Base-by-base conservation (phyloP, 2,888 invertebrate genomes). In the Oligia latruncula region DNA sequence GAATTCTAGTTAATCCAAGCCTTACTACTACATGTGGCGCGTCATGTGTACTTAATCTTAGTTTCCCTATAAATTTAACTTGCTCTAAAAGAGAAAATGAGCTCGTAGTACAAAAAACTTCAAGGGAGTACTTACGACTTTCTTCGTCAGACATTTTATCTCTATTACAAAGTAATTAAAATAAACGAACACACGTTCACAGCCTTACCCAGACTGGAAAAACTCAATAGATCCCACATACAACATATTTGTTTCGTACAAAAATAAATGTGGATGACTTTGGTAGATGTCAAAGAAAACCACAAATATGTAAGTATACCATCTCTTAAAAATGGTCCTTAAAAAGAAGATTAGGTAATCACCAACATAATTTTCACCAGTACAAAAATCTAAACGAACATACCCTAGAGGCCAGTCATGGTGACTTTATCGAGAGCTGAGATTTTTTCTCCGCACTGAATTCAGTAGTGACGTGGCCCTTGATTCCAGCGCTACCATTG, bases 391-490 rank as follows among this genome's bases (percentile, higher is more conserved):
- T 68, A 72, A 66, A 62, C 35, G 58, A 71, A 77, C 65, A 66
- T 78, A 71, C 58, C 46, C 46, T 60, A 60, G n/a, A 29, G 43
- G 66, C 85, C 23, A 90, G 87, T 89, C 89, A 89, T 81, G 78
- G 82, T 87, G 89, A 89, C 78, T 78, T 80, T 88, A 83, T 89
- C 74, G 76, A 75, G 55, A 55, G 86, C 81, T 62, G 81, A 67
- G 74, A 78, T 82, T 87, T 87, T 90, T 87, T 77, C 85, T 73
- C 81, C 55, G 60, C 74, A 78, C 72, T 89, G 79, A 87, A 78
- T 70, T 67, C 75, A 40, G 46, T 80, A 80, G 85, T 82, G 83
- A 87, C 81, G 80, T 78, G 70, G 83, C 74, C 78, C 71, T 87
- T 87, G 82, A 80, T 82, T 87, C 74, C 70, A 78, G 79, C 65